Evolutionary conservation across 2,797 vertebrate genomes (phyloP).

Genomic region (Cossypha dichroa): DNA sequence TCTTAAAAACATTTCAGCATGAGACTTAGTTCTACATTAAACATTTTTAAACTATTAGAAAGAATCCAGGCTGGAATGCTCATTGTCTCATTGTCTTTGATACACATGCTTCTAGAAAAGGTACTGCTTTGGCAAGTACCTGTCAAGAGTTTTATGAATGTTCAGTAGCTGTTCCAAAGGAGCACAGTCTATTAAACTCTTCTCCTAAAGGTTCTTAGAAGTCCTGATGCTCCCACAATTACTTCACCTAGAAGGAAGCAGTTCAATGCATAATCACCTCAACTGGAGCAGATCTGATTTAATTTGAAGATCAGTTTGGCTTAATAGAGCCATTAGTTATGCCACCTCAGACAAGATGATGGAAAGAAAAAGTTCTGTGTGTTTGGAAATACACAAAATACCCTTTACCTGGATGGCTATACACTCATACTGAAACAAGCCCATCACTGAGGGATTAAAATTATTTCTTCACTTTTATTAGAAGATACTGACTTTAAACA

Average conservation of each 20-base stretch:
- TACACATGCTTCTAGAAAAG: not conserved
- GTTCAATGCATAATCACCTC: not conserved
- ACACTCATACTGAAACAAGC: not conserved
- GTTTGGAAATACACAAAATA: not conserved
- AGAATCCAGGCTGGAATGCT: not conserved
- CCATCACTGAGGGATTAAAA: not conserved
- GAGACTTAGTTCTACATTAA: not conserved
- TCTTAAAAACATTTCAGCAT: not conserved
- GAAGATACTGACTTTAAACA: not conserved
- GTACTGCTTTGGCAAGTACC: not conserved
- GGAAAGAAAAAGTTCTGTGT: not conserved
- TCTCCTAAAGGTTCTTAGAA: not conserved
- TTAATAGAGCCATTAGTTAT: not conserved
- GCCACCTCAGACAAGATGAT: not conserved
- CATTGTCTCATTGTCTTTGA: not conserved
- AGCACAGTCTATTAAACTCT: not conserved
- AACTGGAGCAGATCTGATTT: not conserved
- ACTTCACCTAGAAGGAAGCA: not conserved
- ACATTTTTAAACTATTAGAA: not conserved
- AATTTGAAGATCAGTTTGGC: not conserved
- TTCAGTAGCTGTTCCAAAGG: not conserved
- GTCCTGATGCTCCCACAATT: not conserved
- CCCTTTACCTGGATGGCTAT: not conserved
- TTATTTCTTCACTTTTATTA: not conserved
- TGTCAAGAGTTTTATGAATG: not conserved